phyloP scores from a whole-genome alignment of 92 coral and sea anemone genomes.

The Hydrozoanthus gracilis region DNA sequence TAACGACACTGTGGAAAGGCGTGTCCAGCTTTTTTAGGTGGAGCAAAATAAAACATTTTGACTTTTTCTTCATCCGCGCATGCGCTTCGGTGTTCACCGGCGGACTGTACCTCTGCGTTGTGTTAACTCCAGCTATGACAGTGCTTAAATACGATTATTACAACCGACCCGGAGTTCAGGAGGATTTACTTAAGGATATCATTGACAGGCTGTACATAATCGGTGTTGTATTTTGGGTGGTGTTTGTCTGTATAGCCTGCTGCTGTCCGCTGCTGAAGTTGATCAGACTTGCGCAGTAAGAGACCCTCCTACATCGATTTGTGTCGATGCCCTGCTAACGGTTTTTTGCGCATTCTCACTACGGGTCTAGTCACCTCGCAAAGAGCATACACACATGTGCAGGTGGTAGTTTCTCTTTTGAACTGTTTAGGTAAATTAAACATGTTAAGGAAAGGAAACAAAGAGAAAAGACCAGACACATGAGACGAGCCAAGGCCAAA shows the following conservation, averaged over 20 bases:
- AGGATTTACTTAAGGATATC: conserved; percentile 72
- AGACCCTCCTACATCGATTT: no score
- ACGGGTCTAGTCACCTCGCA: no score
- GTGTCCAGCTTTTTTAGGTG: conserved; percentile 94
- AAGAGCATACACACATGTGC: no score
- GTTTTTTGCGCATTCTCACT: no score
- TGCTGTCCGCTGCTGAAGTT: conserved; percentile 92
- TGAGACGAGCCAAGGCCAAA: no score
- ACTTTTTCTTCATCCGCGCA: conserved; percentile 85
- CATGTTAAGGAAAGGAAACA: no score
- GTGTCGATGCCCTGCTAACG: no score
- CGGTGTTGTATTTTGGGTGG: conserved; percentile 90
- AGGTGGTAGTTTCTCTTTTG: no score
- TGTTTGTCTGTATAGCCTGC: conserved; percentile 73
- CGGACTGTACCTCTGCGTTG: conserved; percentile 73
- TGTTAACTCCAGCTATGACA: conserved; percentile 95
- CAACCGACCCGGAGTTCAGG: conserved; percentile 64
- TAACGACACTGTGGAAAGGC: conserved; percentile 97
- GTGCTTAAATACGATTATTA: conserved; percentile 87
- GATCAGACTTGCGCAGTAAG: conserved; percentile 78
- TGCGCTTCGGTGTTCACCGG: conserved; percentile 90
- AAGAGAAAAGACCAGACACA: no score
- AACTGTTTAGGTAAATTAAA: no score
- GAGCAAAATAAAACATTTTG: conserved; percentile 80
- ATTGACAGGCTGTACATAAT: conserved; percentile 85